Conservation (phyloP, 2,113 vertebrate genomes). For the Emydocephalus ijimae region DNA sequence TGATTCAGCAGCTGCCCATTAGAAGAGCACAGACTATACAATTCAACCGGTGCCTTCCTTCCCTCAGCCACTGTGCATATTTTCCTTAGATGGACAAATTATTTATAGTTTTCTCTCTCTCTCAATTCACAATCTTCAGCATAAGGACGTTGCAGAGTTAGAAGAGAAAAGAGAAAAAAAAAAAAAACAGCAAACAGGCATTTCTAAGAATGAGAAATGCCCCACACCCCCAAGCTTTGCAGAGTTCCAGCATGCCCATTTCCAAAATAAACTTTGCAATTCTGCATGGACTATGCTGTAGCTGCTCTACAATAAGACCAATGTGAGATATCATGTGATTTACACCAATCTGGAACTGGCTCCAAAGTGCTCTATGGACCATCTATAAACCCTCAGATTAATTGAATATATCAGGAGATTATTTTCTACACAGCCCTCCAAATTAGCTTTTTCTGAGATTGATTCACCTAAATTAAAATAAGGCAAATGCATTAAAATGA, state of each 20-base stretch:
- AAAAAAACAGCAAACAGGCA: not conserved
- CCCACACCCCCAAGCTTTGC: not conserved
- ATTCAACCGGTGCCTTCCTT: not conserved
- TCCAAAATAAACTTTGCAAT: not conserved
- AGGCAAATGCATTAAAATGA: not conserved
- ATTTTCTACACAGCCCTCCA: not conserved
- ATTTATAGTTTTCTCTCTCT: not conserved
- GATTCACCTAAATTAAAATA: not conserved
- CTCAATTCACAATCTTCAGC: not conserved
- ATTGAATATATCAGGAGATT: not conserved
- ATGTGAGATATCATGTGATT: not conserved
- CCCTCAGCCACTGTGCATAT: not conserved
- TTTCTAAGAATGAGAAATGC: not conserved
- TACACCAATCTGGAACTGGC: not conserved
- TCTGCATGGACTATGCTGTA: not conserved
- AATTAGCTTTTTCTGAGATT: not conserved
- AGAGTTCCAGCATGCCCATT: not conserved
- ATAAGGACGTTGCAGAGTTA: not conserved
- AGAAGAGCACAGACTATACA: not conserved
- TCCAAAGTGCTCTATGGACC: not conserved
- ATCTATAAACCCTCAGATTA: not conserved
- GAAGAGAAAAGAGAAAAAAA: not conserved
- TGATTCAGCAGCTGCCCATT: not conserved
- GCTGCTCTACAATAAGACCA: not conserved
- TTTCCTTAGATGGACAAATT: not conserved